phyloP scores from a whole-genome alignment of 2,113 vertebrate genomes.

The Pseudolaguvia tuberculata region DNA sequence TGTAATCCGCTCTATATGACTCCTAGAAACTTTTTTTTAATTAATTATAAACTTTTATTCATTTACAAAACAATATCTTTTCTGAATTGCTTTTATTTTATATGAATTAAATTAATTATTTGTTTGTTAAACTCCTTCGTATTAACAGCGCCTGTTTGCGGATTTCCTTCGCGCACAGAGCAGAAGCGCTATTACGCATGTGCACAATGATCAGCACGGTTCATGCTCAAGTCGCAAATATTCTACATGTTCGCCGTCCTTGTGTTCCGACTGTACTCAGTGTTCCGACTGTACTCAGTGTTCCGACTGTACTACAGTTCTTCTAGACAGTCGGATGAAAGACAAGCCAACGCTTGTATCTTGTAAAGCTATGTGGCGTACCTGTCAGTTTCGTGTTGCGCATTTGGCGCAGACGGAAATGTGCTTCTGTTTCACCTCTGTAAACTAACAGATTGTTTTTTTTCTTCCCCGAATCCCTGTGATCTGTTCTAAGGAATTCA shows the following conservation, averaged over 20 bases:
- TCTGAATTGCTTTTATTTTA: no score
- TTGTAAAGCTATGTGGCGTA: slow-evolving; percentile 70
- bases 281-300: background rate
- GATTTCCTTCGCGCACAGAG: no score
- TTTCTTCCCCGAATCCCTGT: background rate
- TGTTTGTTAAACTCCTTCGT: no score
- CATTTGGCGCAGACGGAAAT: slow-evolving; percentile 25
- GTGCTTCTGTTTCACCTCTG: background rate
- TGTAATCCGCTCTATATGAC: no score
- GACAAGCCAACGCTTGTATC: slow-evolving; percentile 67
- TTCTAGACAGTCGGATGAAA: slow-evolving; percentile 51
- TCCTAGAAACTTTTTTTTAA: no score
- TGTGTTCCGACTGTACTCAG: background rate
- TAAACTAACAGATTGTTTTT: background rate
- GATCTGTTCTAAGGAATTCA: background rate
- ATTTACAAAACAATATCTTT: no score
- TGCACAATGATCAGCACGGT: background rate
- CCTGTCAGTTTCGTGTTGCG: slow-evolving; percentile 58
- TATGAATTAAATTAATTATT: no score
- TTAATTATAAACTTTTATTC: no score
- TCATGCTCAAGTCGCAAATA: background rate
- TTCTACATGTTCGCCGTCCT: background rate
- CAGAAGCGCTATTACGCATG: background rate
- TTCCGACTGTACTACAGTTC: background rate
- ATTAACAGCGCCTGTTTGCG: background rate